Evolutionary conservation across 1,140 invertebrate genomes (phyloP).

Genomic region (Triops longicaudatus): DNA sequence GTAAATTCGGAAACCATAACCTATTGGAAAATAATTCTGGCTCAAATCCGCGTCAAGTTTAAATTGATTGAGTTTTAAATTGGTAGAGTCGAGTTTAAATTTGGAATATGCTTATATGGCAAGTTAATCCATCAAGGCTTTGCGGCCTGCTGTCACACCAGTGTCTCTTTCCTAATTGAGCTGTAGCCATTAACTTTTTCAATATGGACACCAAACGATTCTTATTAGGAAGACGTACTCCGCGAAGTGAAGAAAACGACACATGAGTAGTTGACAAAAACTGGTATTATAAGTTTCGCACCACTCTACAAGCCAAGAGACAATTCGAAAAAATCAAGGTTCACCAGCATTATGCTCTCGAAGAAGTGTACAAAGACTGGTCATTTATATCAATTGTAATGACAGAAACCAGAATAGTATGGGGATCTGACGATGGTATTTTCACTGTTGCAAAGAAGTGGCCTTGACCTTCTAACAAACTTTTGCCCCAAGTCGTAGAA

Average conservation of each 20-base stretch:
- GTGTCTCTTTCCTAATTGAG: neutral
- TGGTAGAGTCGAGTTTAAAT: too few species aligned
- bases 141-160: too few species aligned
- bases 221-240: neutral
- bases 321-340: neutral
- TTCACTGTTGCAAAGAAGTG: neutral
- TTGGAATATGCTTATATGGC: too few species aligned
- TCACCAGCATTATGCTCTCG: neutral
- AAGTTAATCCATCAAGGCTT: too few species aligned
- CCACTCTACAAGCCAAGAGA: conserved; percentile 1
- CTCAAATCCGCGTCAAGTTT: too few species aligned
- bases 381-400: neutral
- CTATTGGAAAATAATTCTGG: too few species aligned
- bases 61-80: too few species aligned
- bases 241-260: neutral
- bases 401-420: neutral
- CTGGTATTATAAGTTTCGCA: conserved; percentile 15
- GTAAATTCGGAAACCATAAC: too few species aligned
- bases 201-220: neutral
- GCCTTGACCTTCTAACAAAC: neutral
- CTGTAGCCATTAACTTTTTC: neutral
- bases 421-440: neutral
- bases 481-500: neutral
- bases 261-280: neutral
- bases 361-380: conserved; percentile 2